These are phyloP conservation scores for Siphlonurus alternatus DNA, from an alignment of 2,888 invertebrate genomes.

Conservation along the genomic window DNA sequence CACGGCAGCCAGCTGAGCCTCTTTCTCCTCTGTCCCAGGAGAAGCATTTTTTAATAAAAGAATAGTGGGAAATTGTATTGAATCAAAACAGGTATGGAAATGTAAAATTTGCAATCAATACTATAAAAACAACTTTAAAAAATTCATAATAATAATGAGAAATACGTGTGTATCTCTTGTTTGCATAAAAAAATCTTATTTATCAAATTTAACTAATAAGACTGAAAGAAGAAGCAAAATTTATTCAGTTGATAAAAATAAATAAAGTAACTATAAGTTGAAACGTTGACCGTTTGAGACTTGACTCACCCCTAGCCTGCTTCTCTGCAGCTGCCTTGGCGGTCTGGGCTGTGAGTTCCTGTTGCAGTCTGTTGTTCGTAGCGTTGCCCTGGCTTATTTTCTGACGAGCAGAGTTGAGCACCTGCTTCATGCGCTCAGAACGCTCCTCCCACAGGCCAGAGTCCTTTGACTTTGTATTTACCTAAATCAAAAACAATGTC, in stretches of 20 bases:
- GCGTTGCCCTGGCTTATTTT: slow-evolving; percentile 57
- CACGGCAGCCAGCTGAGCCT: slow-evolving; percentile 34
- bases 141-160: too few species aligned
- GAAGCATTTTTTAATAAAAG: too few species aligned
- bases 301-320: slow-evolving; percentile 31
- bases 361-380: slow-evolving; percentile 40
- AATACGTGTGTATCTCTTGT: too few species aligned
- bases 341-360: slow-evolving; percentile 20
- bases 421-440: slow-evolving; percentile 45
- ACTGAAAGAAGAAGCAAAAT: too few species aligned
- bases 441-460: slow-evolving; percentile 38
- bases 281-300: slow-evolving; percentile 27
- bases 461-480: slow-evolving; percentile 49
- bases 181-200: too few species aligned
- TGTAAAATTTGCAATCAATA: too few species aligned
- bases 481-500: too few species aligned
- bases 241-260: too few species aligned
- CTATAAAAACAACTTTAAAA: too few species aligned
- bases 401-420: slow-evolving; percentile 55
- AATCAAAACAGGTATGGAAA: too few species aligned
- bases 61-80: too few species aligned
- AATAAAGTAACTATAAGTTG: background rate
- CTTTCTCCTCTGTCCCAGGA: slow-evolving; percentile 11
- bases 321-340: slow-evolving; percentile 25
- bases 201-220: too few species aligned